Percentiles rank a stretch among this genome's conserved stretches.
Evolutionary conservation across 2,888 invertebrate species (phyloP).

Genomic region (Dasysyrphus tricinctus): DNA sequence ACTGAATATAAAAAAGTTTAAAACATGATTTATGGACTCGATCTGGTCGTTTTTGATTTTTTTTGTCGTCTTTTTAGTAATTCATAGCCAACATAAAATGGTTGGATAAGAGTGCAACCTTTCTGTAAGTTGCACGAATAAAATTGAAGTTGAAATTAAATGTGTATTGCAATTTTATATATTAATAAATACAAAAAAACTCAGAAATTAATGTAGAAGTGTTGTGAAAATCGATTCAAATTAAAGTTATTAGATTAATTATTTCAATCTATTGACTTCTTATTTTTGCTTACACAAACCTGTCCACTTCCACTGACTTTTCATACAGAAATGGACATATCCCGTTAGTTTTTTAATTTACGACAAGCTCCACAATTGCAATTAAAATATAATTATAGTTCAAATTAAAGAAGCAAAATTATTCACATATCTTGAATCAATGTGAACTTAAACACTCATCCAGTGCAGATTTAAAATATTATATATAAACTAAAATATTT

Average conservation of each 20-base stretch:
- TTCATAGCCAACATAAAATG: background rate
- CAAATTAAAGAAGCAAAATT: background rate
- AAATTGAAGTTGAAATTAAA: background rate
- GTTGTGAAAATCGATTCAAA: background rate
- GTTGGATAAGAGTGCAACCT: background rate
- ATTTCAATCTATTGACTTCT: background rate
- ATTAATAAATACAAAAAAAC: background rate
- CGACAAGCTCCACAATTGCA: background rate
- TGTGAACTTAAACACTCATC: background rate
- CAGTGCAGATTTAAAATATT: background rate
- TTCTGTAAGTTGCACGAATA: background rate
- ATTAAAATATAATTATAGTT: background rate
- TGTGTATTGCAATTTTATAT: background rate
- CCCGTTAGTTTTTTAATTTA: background rate
- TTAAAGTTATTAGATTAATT: too few species aligned
- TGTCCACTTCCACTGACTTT: background rate
- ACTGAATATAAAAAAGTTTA: background rate
- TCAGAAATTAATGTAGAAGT: background rate
- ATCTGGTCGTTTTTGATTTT: background rate
- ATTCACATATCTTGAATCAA: slow-evolving; percentile 8
- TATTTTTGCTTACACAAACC: background rate
- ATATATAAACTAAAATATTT: background rate
- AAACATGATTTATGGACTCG: background rate
- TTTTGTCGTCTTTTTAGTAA: background rate
- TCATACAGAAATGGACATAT: background rate